A percentile compares a stretch with the other conserved stretches of the same genome.
Conservation (phyloP, 2,888 invertebrate species). For the Trichopria drosophilae region DNA sequence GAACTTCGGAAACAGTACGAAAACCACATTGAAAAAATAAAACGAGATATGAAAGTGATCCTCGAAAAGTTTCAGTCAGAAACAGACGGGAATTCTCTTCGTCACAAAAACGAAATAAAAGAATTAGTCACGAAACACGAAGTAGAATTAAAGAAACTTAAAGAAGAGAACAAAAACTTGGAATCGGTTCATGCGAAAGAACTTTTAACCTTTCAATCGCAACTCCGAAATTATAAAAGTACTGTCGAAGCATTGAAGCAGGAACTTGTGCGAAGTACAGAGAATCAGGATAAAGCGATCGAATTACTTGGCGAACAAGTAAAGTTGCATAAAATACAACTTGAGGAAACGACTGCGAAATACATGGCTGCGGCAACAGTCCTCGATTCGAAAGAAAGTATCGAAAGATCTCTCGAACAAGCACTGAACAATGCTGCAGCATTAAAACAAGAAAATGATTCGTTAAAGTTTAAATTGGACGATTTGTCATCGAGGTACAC, state of each 20-base stretch:
- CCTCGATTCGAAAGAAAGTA: slow-evolving; percentile 54
- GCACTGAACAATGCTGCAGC: slow-evolving; percentile 45
- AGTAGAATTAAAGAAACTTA: slow-evolving; percentile 41
- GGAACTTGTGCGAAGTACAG: slow-evolving; percentile 46
- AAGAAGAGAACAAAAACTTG: slow-evolving; percentile 45
- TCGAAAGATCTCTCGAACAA: slow-evolving; percentile 53
- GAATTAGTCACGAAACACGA: slow-evolving; percentile 43
- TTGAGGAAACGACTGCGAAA: slow-evolving; percentile 53
- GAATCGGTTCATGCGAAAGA: slow-evolving; percentile 52
- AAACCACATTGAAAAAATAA: slow-evolving; percentile 49
- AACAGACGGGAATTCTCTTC: slow-evolving; percentile 40
- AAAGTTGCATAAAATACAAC: slow-evolving; percentile 46
- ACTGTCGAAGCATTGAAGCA: slow-evolving; percentile 49
- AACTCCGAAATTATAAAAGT: slow-evolving; percentile 48
- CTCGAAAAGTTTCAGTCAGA: slow-evolving; percentile 48
- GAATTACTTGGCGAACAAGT: slow-evolving; percentile 48
- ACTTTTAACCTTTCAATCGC: slow-evolving; percentile 49
- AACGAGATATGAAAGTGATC: slow-evolving; percentile 51
- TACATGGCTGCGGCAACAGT: slow-evolving; percentile 48
- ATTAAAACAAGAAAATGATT: slow-evolving; percentile 48
- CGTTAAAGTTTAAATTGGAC: slow-evolving; percentile 46
- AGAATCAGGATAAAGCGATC: slow-evolving; percentile 42
- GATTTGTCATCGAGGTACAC: slow-evolving; percentile 49
- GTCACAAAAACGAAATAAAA: slow-evolving; percentile 46
- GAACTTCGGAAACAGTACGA: slow-evolving; percentile 51